A percentile compares a stretch with the other conserved stretches of the same genome.
These are phyloP conservation scores for Phlogophora meticulosa DNA, from an alignment of 2,888 invertebrate genomes.

Conservation along the genomic window DNA sequence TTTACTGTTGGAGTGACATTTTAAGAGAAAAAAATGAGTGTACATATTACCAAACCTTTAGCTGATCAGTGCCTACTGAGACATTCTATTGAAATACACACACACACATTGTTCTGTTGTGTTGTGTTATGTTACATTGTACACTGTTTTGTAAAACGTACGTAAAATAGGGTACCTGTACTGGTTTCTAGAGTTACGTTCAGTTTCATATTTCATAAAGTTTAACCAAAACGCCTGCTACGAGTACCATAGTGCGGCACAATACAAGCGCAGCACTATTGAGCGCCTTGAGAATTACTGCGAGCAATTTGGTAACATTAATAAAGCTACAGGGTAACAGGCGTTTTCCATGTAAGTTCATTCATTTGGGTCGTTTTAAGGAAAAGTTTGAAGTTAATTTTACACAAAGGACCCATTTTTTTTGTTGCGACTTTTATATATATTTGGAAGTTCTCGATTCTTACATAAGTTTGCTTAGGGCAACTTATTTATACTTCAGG, in stretches of 20 bases:
- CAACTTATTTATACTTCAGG: conserved; percentile 1
- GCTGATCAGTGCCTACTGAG: too few relatives aligned
- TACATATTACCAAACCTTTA: too few relatives aligned
- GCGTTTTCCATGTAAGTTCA: conserved; percentile 49
- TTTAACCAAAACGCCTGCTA: conserved; percentile 11
- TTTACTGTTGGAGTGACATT: too few relatives aligned
- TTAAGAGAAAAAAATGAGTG: too few relatives aligned
- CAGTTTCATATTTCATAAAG: not conserved
- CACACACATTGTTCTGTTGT: too few relatives aligned
- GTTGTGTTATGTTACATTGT: too few relatives aligned
- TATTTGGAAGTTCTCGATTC: conserved; percentile 17
- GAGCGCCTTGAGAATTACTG: conserved; percentile 51
- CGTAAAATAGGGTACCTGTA: not conserved
- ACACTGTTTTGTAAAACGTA: not conserved
- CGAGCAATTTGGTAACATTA: conserved; percentile 53
- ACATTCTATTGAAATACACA: too few relatives aligned
- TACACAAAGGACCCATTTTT: conserved; percentile 47
- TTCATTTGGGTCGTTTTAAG: conserved; percentile 25
- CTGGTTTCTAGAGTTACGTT: not conserved
- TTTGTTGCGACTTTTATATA: conserved; percentile 13
- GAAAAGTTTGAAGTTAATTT: conserved; percentile 35
- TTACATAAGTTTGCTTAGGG: conserved; percentile 13
- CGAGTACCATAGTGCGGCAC: conserved; percentile 4
- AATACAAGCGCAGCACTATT: conserved; percentile 16
- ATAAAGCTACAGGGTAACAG: conserved; percentile 57